phyloP scores from a whole-genome alignment of 2,888 invertebrate genomes.

The Troilus luridus region DNA sequence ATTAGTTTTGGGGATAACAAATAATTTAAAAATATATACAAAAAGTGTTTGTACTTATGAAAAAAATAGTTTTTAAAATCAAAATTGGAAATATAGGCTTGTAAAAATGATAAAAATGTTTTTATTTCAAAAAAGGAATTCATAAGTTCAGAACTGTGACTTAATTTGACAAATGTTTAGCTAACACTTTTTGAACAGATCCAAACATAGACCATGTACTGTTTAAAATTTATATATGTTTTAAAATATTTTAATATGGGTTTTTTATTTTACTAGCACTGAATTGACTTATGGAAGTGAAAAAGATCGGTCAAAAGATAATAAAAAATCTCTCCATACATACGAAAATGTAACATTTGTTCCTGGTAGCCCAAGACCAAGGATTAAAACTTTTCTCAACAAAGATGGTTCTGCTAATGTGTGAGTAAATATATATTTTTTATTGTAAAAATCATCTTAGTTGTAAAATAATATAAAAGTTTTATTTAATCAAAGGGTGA shows the following conservation, averaged over 20 bases:
- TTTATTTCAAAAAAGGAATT: too few relatives aligned
- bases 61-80: too few relatives aligned
- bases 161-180: too few relatives aligned
- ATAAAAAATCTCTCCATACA: slow-evolving; percentile 61
- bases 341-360: slow-evolving; percentile 63
- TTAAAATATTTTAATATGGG: not conserved
- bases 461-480: not conserved
- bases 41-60: too few relatives aligned
- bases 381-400: slow-evolving; percentile 73
- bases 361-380: slow-evolving; percentile 72
- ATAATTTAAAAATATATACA: too few relatives aligned
- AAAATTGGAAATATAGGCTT: too few relatives aligned
- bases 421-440: not conserved
- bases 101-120: too few relatives aligned
- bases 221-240: not conserved
- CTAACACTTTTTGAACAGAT: too few relatives aligned
- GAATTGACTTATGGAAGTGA: not conserved
- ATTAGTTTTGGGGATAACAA: too few relatives aligned
- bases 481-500: not conserved
- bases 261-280: not conserved
- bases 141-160: too few relatives aligned
- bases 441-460: not conserved
- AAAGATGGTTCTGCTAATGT: slow-evolving; percentile 56
- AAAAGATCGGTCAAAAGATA: slow-evolving; percentile 58
- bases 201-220: too few relatives aligned